Evolutionary conservation across 2,113 vertebrate species (phyloP), one percentile per base, ranked within the genome.

Genomic region (Hipposideros armiger): DNA sequence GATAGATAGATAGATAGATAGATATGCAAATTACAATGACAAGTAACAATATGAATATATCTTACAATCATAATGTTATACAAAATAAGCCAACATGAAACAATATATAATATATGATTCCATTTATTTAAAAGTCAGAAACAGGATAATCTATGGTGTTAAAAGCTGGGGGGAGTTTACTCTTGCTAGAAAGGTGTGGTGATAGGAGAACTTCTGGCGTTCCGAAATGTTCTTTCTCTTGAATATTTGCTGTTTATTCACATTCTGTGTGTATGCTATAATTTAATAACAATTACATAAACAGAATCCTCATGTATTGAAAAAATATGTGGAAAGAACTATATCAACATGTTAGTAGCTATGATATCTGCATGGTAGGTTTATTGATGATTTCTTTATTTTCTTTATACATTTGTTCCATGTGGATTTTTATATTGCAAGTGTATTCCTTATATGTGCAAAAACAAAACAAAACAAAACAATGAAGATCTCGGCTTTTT

Each of bases 41-140:
- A 93, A 30, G 24, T 42, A 74, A 58, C 16, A 92, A 64, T 30
- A 47, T 85, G 32, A 96, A 52, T 81, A 58, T 30, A 81, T 77
- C 11, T 89, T 87, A 69, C 0, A 80, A 50, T 70, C 4, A n/a
- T 76, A 78, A 60, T 32, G 4, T 82, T 96, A 47, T 26, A 11
- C 2, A 88, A 86, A 40, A 40, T 40, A 88, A 87, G 11, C 5
- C 85, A 94, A 70, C 3, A 17, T 74, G 28, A 84, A 74, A 77
- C 13, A 84, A 1, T 42, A 76, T 2, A 66, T 40, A 73, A 62
- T 64, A 15, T 72, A 40, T 77, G 30, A 86, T 67, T 77, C 28
- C 11, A 73, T 24, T 76, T 40, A 66, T 11, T 16, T 62, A 81
- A 89, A 70, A 82, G 81, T 78, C 22, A 95, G 50, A 95, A 88